Percentiles rank a stretch among this genome's conserved stretches.
Evolutionary conservation across 2,797 vertebrate genomes (phyloP).

Genomic region (Typhlichthys eigenmanni): DNA sequence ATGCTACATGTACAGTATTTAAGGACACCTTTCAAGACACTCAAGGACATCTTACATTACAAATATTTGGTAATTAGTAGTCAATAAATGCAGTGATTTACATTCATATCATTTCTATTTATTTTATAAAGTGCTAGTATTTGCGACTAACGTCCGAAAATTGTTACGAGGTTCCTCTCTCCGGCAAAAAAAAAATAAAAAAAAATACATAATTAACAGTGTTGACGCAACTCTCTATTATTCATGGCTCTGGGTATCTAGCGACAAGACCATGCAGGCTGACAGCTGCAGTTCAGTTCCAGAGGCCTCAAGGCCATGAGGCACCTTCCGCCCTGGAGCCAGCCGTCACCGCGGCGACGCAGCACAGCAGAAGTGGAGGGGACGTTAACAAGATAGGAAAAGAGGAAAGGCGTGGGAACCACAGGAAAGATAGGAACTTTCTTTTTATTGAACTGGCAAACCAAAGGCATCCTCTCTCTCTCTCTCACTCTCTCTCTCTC

Average conservation of each 20-base stretch:
- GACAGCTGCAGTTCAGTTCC: constrained; percentile 34
- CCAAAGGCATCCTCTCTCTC: constrained; percentile 24
- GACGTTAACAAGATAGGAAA: constrained; percentile 64
- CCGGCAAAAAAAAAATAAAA: no score
- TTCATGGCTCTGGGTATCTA: constrained; percentile 27
- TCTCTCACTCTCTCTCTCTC: constrained; percentile 1
- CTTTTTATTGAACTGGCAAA: constrained; percentile 36
- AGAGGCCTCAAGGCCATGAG: constrained; percentile 55
- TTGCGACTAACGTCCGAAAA: no score
- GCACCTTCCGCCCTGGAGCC: constrained; percentile 38
- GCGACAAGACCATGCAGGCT: constrained; percentile 58
- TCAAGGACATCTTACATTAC: no score
- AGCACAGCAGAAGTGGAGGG: constrained; percentile 57
- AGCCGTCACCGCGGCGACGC: constrained; percentile 61
- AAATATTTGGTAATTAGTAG: no score
- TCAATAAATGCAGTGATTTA: no score
- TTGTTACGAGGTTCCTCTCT: not conserved
- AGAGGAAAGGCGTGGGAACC: constrained; percentile 51
- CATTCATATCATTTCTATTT: no score
- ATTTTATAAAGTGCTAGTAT: no score
- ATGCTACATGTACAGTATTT: no score
- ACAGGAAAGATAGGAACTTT: constrained; percentile 29
- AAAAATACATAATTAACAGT: no score
- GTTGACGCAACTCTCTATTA: no score
- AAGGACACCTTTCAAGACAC: no score